Evolutionary conservation across 2,888 invertebrate genomes (phyloP).

Genomic region (Ichneumoninae sp.): DNA sequence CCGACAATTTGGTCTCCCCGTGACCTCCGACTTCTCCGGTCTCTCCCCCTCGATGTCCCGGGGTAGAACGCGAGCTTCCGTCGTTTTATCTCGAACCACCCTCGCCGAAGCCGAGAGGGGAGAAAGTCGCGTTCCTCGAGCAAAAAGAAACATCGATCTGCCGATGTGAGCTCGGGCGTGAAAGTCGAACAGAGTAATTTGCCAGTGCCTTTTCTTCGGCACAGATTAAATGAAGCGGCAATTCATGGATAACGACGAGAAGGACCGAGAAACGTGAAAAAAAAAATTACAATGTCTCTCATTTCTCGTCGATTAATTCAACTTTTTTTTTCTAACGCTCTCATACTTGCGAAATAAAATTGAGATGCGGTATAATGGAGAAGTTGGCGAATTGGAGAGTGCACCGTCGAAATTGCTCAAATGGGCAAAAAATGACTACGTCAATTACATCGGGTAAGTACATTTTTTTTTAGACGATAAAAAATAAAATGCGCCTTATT

Average conservation of each 20-base stretch:
- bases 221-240: constrained; percentile 54
- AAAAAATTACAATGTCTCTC: background rate
- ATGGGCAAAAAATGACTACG: background rate
- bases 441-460: background rate
- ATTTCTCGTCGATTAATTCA: constrained; percentile 36
- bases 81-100: constrained; percentile 28
- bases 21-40: constrained; percentile 3
- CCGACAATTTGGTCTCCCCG: constrained; percentile 54
- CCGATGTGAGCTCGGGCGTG: constrained; percentile 58
- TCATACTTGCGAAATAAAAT: constrained; percentile 7
- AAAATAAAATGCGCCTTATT: background rate
- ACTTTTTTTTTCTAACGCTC: constrained; percentile 1
- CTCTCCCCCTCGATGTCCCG: background rate
- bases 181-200: constrained; percentile 65
- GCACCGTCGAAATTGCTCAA: background rate
- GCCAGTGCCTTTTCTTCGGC: constrained; percentile 50
- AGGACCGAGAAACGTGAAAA: constrained; percentile 5
- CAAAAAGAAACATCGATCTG: constrained; percentile 51
- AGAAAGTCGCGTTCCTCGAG: constrained; percentile 25
- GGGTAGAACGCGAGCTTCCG: constrained; percentile 3
- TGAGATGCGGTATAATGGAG: background rate
- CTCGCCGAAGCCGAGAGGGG: background rate
- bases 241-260: constrained; percentile 42
- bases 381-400: background rate
- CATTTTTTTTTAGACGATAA: background rate